Evolutionary conservation across 2,113 vertebrate species (phyloP).

Genomic region (Halichoeres trimaculatus): DNA sequence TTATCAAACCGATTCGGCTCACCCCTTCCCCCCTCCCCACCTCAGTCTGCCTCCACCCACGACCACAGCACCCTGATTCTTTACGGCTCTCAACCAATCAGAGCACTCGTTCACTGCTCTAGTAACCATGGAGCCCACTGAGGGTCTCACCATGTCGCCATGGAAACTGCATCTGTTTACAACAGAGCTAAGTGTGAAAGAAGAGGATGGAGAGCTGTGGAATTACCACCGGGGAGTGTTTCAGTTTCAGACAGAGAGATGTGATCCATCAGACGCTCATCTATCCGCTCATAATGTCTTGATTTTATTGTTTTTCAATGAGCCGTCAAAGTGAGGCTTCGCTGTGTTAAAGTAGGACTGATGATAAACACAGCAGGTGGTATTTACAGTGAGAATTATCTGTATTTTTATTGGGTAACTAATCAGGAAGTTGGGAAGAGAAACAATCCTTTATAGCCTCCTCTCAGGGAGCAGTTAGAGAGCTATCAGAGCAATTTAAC

Average conservation of each 20-base stretch:
- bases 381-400: conserved; percentile 19
- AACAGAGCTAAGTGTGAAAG: conserved; percentile 63
- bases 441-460: not conserved
- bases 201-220: conserved; percentile 44
- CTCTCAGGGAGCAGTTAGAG: conserved; percentile 13
- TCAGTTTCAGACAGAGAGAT: conserved; percentile 4
- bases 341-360: conserved; percentile 27
- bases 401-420: conserved; percentile 46
- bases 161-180: conserved; percentile 97
- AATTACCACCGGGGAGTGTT: conserved; percentile 8
- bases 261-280: conserved; percentile 17
- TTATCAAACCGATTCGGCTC: conserved; percentile 72
- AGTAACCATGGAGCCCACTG: conserved; percentile 85
- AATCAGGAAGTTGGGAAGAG: conserved; percentile 25
- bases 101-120: conserved; percentile 57
- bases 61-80: conserved; percentile 67
- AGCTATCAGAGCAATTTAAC: not conserved
- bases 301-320: conserved; percentile 40
- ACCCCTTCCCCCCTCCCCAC: conserved; percentile 46
- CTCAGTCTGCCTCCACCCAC: conserved; percentile 42
- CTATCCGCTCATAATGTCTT: conserved; percentile 19
- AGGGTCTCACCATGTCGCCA: conserved; percentile 84
- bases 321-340: conserved; percentile 7
- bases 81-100: conserved; percentile 74
- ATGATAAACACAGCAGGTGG: conserved; percentile 40